A percentile compares a stretch with the other conserved stretches of the same genome.
Conservation (phyloP, 2,888 invertebrate species). For the Bellardia pandia region DNA sequence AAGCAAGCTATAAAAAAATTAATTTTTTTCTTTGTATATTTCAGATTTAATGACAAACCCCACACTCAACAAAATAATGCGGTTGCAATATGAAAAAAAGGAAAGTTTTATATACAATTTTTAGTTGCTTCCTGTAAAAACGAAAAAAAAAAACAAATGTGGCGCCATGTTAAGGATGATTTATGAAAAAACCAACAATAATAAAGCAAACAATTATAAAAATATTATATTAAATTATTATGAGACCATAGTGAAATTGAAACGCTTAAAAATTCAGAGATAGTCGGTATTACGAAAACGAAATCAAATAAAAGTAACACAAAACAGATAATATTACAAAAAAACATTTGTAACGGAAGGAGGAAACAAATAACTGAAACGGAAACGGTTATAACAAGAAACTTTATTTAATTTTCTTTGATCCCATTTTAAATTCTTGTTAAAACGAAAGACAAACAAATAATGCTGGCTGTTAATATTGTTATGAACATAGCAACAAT, state of each 20-base stretch:
- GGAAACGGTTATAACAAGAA: neutral
- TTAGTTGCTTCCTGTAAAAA: neutral
- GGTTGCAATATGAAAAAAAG: neutral
- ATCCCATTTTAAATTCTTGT: neutral
- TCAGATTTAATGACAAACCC: neutral
- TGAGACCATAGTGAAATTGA: slow-evolving; percentile 57
- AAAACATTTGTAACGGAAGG: neutral
- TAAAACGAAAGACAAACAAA: neutral
- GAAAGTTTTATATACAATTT: neutral
- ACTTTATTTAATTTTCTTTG: neutral
- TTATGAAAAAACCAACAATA: slow-evolving; percentile 30
- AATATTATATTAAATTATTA: slow-evolving; percentile 52
- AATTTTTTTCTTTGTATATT: too few species aligned
- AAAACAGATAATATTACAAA: neutral
- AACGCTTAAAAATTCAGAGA: slow-evolving; percentile 64
- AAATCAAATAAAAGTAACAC: neutral
- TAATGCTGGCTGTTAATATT: slow-evolving; percentile 52
- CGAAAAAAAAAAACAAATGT: slow-evolving; percentile 45
- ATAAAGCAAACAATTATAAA: slow-evolving; percentile 49
- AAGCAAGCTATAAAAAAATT: too few species aligned
- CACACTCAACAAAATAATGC: neutral
- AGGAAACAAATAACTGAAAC: neutral
- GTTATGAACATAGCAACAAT: slow-evolving; percentile 58
- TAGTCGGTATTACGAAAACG: slow-evolving; percentile 8
- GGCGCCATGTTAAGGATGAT: slow-evolving; percentile 61